Evolutionary conservation across 2,113 vertebrate genomes (phyloP).

Genomic region (Thalassoma bifasciatum): DNA sequence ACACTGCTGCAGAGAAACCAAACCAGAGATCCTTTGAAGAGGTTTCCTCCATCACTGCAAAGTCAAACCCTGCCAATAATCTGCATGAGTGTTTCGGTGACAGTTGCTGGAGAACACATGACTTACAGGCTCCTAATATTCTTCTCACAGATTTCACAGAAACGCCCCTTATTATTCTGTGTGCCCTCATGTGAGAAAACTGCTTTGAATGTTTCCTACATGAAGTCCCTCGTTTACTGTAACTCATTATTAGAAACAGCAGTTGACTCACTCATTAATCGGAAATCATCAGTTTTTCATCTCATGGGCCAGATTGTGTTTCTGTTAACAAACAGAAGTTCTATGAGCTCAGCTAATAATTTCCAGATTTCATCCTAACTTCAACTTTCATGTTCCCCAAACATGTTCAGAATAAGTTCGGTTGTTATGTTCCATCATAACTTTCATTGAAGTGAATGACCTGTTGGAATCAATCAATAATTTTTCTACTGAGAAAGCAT

Average conservation of each 20-base stretch:
- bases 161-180: slow-evolving; percentile 19
- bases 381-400: not conserved
- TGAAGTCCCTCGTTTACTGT: slow-evolving; percentile 56
- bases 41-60: slow-evolving; percentile 45
- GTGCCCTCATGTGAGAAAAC: slow-evolving; percentile 27
- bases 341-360: slow-evolving; percentile 32
- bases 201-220: slow-evolving; percentile 53
- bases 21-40: slow-evolving; percentile 18
- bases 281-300: slow-evolving; percentile 53
- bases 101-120: slow-evolving; percentile 54
- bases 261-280: slow-evolving; percentile 59
- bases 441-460: no score
- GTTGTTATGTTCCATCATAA: not conserved
- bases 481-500: no score
- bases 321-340: slow-evolving; percentile 1
- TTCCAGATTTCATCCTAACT: slow-evolving; percentile 62
- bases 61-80: slow-evolving; percentile 39
- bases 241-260: slow-evolving; percentile 51
- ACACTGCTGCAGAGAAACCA: slow-evolving; percentile 35
- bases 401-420: not conserved
- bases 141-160: slow-evolving; percentile 46
- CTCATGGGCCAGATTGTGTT: slow-evolving; percentile 19
- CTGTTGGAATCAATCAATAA: no score
- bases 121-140: slow-evolving; percentile 27
- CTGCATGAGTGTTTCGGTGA: slow-evolving; percentile 18